Percentiles rank a stretch among this genome's conserved stretches.
These are phyloP conservation scores for Stratiomys singularior DNA, from an alignment of 2,888 invertebrate genomes.

Conservation along the genomic window DNA sequence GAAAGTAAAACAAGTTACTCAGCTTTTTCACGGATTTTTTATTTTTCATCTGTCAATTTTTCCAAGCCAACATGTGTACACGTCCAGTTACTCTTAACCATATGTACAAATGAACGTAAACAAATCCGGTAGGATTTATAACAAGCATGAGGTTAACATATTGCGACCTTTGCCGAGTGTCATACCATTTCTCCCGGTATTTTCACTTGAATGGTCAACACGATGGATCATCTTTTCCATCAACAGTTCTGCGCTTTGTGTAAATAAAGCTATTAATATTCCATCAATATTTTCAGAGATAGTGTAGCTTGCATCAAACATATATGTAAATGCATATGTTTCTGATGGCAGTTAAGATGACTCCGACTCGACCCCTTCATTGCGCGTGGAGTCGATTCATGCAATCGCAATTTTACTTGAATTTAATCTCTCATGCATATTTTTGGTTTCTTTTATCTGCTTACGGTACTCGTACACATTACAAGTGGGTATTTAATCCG, in stretches of 20 bases:
- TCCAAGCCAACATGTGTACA: not conserved
- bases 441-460: not conserved
- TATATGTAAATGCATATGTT: not conserved
- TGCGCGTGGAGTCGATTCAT: constrained; percentile 8
- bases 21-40: not conserved
- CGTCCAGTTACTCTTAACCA: not conserved
- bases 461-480: not conserved
- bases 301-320: not conserved
- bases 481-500: not conserved
- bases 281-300: not conserved
- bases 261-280: constrained; percentile 6
- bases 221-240: not conserved
- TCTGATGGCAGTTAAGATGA: not conserved
- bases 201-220: constrained; percentile 7
- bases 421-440: not conserved
- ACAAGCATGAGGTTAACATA: constrained; percentile 15
- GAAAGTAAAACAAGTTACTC: constrained; percentile 33
- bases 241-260: not conserved
- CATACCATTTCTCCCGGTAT: constrained; percentile 28
- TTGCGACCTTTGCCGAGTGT: constrained; percentile 36
- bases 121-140: not conserved
- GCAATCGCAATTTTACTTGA: constrained; percentile 4
- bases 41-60: not conserved
- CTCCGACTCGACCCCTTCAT: not conserved
- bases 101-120: not conserved